Conservation (phyloP, 2,888 invertebrate genomes). For the Chymomyza procnemis region DNA sequence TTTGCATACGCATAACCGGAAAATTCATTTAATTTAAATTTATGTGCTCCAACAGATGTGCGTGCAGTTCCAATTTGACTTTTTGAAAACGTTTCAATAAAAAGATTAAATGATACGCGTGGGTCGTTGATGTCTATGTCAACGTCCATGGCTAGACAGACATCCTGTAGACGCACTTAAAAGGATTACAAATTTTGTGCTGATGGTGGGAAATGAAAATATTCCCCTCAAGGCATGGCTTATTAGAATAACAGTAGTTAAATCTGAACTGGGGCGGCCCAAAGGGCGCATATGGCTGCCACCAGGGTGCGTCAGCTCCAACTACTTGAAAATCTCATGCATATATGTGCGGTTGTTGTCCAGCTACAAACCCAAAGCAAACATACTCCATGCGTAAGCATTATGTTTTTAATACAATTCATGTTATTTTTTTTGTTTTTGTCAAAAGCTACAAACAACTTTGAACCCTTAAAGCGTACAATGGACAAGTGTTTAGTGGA, state of each 20-base stretch:
- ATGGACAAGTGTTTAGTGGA: constrained; percentile 19
- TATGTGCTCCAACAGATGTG: constrained; percentile 57
- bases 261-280: constrained; percentile 15
- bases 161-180: constrained; percentile 56
- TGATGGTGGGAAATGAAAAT: constrained; percentile 42
- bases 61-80: constrained; percentile 23
- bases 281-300: constrained; percentile 15
- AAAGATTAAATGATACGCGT: constrained; percentile 54
- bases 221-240: constrained; percentile 26
- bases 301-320: constrained; percentile 24
- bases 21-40: constrained; percentile 56
- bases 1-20: not conserved
- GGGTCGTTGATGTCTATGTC: constrained; percentile 44
- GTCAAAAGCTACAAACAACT: constrained; percentile 45
- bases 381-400: constrained; percentile 50
- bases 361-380: constrained; percentile 15
- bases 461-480: constrained; percentile 58
- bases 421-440: constrained; percentile 35
- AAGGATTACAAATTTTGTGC: constrained; percentile 68
- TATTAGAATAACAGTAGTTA: constrained; percentile 47
- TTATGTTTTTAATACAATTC: constrained; percentile 70
- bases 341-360: not conserved
- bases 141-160: constrained; percentile 24
- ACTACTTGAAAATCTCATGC: constrained; percentile 27
- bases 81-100: constrained; percentile 48